Conservation (phyloP, 2,797 vertebrate genomes). For the Acrossocheilus wenchowensis region DNA sequence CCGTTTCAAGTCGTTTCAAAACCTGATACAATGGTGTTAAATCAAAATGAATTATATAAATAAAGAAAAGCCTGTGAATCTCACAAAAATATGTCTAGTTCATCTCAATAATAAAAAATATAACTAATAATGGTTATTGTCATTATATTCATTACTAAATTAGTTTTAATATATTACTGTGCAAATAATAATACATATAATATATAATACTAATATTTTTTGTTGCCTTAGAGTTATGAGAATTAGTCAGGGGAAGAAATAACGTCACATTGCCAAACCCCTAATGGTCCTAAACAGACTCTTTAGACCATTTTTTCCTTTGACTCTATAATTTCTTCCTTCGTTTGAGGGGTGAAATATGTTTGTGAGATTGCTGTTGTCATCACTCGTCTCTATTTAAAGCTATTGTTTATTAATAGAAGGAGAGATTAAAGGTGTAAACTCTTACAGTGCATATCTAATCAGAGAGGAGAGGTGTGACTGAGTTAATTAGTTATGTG, state of each 20-base stretch:
- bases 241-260: not conserved
- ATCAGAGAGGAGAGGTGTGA: conserved; percentile 33
- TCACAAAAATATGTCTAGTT: not conserved
- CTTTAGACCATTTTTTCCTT: not conserved
- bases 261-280: not conserved
- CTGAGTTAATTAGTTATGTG: not conserved
- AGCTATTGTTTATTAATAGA: conserved; percentile 18
- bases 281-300: not conserved
- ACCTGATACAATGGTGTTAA: not conserved
- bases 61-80: not conserved
- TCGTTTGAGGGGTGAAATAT: not conserved
- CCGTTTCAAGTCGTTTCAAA: not conserved
- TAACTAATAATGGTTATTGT: not conserved
- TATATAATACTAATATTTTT: too few species aligned
- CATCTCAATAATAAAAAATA: not conserved
- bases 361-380: not conserved
- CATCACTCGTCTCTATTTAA: not conserved
- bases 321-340: not conserved
- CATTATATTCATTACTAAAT: not conserved
- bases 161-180: not conserved
- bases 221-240: not conserved
- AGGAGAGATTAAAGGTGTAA: conserved; percentile 37
- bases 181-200: too few species aligned
- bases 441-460: conserved; percentile 25
- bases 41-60: not conserved